These are phyloP conservation scores for Standfussiana lucernea DNA, from an alignment of 2,888 invertebrate species.

Conservation along the genomic window DNA sequence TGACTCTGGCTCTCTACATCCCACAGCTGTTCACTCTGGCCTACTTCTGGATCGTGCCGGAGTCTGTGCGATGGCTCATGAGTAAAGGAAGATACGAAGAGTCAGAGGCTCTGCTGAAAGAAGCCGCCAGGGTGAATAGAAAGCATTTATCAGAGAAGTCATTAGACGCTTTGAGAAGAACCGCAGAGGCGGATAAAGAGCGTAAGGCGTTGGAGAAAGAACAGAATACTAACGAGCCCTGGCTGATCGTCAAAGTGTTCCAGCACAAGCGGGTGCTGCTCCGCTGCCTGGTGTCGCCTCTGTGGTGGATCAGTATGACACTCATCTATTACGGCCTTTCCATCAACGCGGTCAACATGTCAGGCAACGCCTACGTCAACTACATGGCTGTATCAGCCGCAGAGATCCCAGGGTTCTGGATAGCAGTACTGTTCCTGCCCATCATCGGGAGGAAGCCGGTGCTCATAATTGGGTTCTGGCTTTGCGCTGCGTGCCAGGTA, in stretches of 20 bases:
- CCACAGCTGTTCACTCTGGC: constrained; percentile 92
- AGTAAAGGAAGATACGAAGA: constrained; percentile 92
- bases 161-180: constrained; percentile 73
- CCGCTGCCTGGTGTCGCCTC: constrained; percentile 78
- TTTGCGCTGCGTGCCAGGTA: constrained; percentile 91
- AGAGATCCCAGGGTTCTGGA: constrained; percentile 93
- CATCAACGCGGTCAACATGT: constrained; percentile 91
- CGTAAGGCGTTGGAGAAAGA: constrained; percentile 64
- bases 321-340: constrained; percentile 92
- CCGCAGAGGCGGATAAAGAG: constrained; percentile 75
- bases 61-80: constrained; percentile 94
- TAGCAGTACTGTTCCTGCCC: constrained; percentile 90
- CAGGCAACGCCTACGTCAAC: constrained; percentile 92
- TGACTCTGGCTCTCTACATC: constrained; percentile 92
- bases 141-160: constrained; percentile 80
- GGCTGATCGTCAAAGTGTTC: constrained; percentile 80
- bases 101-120: constrained; percentile 91
- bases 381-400: constrained; percentile 91
- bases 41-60: constrained; percentile 93
- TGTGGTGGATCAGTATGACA: constrained; percentile 92
- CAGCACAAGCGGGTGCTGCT: constrained; percentile 76
- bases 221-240: constrained; percentile 73
- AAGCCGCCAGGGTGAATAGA: constrained; percentile 91
- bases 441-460: constrained; percentile 91
- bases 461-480: constrained; percentile 89